Base-by-base conservation (phyloP, 2,113 vertebrate genomes). In the Oophaga pumilio region DNA sequence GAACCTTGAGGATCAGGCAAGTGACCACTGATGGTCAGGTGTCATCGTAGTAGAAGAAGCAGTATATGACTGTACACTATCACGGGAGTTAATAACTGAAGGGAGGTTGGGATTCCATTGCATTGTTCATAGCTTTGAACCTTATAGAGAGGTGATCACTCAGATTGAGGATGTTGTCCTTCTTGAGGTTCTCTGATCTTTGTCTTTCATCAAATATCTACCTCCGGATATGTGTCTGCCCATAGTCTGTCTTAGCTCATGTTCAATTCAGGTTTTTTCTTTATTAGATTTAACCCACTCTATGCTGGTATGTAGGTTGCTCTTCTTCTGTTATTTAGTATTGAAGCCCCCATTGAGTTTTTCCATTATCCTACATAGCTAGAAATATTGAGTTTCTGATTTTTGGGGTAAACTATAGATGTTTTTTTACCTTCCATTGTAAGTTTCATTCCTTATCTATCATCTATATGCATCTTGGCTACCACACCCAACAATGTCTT, bases 401-500 rank as follows among this genome's bases (percentile, higher is more conserved):
- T 43, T 43, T 43, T 43, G 33, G 33, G 50, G 73, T 49, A 15
- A 6, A 43, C 4, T 74, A 49, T 74, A 33, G 71, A 20, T 49
- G 15, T 49, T 43, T 8, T 74, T 8, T 8, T 76, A 76, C 28
- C 7, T 33, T 43, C 33, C 28, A 78, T 78, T 57, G 1, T 24
- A 57, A 1, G 26, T 79, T 20, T 57, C 12, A 60, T 28, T 53
- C 50, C 49, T 26, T 43, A 33, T 76, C 11, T 24, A 26, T 28
- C 56, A 80, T 33, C 26, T 10, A 60, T 62, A n/a, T 66, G 62
- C 3, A 62, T 82, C 28, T 64, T 82, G 43, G 15, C 62, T 53
- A 68, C 81, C 62, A 50, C 81, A 68, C 81, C 81, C 20, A 82
- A 62, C 56, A n/a, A 82, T 82, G 62, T 52, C 43, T 64, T 82